Evolutionary conservation across 2,113 vertebrate genomes (phyloP).

Genomic region (Eurypyga helias): DNA sequence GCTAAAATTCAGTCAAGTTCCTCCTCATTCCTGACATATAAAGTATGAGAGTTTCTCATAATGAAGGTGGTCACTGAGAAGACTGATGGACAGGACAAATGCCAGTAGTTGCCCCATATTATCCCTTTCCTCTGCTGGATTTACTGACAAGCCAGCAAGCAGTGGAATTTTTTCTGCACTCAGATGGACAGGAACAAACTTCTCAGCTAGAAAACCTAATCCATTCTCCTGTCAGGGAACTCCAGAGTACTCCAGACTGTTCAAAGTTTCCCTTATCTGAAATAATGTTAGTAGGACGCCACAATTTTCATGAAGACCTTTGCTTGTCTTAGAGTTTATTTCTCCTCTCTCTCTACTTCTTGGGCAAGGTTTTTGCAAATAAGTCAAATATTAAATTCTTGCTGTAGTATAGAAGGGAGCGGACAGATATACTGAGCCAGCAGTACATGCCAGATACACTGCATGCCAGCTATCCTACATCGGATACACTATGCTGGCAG

Average conservation of each 20-base stretch:
- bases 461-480: neutral
- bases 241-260: accelerated
- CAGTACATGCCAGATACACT: neutral
- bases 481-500: neutral
- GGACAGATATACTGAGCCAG: neutral
- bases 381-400: neutral
- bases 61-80: neutral
- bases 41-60: neutral
- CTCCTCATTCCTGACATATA: accelerated
- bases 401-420: neutral
- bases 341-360: neutral
- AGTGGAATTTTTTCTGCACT: neutral
- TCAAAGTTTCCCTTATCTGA: neutral
- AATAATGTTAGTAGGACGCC: neutral
- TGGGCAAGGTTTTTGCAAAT: neutral
- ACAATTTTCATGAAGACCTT: accelerated
- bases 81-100: neutral
- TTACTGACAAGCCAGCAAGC: neutral
- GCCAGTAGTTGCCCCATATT: neutral
- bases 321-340: neutral
- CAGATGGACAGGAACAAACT: neutral
- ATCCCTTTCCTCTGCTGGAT: neutral
- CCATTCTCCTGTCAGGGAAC: neutral
- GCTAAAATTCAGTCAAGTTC: neutral
- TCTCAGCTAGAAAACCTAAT: neutral